Conservation (phyloP, 2,797 vertebrate genomes). For the Lithobates sylvaticus region DNA sequence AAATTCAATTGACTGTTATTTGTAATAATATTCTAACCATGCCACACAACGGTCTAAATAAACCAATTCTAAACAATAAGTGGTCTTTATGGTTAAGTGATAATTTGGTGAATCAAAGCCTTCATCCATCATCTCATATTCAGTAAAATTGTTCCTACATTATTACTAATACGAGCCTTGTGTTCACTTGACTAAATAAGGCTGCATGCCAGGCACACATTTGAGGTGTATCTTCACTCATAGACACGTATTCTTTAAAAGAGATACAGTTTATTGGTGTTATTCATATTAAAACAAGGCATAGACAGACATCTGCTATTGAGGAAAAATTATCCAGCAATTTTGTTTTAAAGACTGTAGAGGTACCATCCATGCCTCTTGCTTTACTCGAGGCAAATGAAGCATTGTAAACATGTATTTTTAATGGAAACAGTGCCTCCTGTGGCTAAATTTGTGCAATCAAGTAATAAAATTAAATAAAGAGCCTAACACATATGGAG, state of each 20-base stretch:
- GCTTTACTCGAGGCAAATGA: background rate
- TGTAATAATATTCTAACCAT: too few relatives aligned
- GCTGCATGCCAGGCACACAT: too few relatives aligned
- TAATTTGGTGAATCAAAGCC: too few relatives aligned
- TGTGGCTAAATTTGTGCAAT: background rate
- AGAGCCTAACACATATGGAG: background rate
- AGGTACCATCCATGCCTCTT: background rate
- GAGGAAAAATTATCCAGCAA: background rate
- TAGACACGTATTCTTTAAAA: background rate
- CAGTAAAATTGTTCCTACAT: too few relatives aligned
- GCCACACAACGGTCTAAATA: too few relatives aligned
- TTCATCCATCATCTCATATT: too few relatives aligned
- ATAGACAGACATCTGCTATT: background rate
- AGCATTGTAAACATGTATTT: background rate
- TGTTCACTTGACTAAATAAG: too few relatives aligned
- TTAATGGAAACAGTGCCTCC: background rate
- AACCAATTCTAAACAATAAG: too few relatives aligned
- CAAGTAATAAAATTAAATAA: background rate
- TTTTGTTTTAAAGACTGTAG: background rate
- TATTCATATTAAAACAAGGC: background rate
- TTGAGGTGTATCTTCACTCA: background rate
- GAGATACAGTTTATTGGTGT: background rate
- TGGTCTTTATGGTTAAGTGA: too few relatives aligned
- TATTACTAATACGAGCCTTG: too few relatives aligned
- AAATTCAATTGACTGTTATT: too few relatives aligned